Conservation (phyloP, 2,888 invertebrate genomes). For the Bombyx huttoni region DNA sequence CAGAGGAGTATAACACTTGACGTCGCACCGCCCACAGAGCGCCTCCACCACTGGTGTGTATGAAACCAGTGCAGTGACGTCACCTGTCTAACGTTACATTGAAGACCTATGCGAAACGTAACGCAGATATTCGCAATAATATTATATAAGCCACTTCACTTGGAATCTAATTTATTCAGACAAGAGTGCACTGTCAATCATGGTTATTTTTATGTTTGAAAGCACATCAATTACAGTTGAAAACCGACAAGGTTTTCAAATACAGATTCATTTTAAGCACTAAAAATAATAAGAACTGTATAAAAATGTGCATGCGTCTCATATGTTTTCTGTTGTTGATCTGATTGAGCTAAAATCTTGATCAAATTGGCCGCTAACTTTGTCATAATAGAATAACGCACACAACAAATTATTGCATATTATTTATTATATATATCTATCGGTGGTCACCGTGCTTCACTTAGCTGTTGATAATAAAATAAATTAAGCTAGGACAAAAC, state of each 20-base stretch:
- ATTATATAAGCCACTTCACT: neutral
- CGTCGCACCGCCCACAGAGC: constrained; percentile 34
- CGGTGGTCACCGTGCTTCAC: too few species aligned
- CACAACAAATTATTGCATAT: too few species aligned
- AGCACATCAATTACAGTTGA: neutral
- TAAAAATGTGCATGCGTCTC: too few species aligned
- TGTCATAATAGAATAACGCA: too few species aligned
- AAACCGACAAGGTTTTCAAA: neutral
- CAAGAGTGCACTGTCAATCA: neutral
- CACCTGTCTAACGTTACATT: constrained; percentile 22
- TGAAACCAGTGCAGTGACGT: constrained; percentile 15
- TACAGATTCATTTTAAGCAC: neutral
- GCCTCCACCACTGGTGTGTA: constrained; percentile 15
- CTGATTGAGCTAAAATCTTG: neutral
- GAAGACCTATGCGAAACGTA: neutral
- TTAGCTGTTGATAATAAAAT: too few species aligned
- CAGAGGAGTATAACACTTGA: constrained; percentile 33
- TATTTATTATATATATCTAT: too few species aligned
- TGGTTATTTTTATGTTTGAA: neutral
- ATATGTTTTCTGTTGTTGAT: neutral
- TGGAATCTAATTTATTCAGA: neutral
- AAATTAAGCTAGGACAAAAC: too few species aligned
- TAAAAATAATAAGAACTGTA: too few species aligned
- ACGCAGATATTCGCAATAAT: neutral
- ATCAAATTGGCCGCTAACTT: too few species aligned